Evolutionary conservation across 2,888 invertebrate genomes (phyloP).

Genomic region (Papilio elwesi): DNA sequence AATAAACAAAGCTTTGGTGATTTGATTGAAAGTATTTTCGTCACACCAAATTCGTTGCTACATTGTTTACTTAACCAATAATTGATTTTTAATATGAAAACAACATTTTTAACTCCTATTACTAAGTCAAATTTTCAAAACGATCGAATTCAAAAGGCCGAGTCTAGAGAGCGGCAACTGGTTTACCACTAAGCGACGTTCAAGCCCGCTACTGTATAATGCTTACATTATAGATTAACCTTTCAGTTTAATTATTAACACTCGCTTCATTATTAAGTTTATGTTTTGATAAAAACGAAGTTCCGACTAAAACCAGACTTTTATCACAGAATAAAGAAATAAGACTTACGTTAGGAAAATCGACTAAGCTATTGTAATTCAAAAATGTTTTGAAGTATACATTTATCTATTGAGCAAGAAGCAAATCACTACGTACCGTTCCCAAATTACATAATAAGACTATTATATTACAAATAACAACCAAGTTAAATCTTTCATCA

Average conservation of each 20-base stretch:
- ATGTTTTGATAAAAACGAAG: background rate
- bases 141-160: background rate
- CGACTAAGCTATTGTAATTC: no score
- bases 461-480: conserved; percentile 1
- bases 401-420: no score
- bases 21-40: background rate
- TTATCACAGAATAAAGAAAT: no score
- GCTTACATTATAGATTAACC: conserved; percentile 26
- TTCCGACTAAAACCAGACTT: no score
- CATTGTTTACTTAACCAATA: no score
- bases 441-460: conserved; percentile 5
- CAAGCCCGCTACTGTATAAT: conserved; percentile 11
- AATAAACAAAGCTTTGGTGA: background rate
- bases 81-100: background rate
- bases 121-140: background rate
- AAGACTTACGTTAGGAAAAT: no score
- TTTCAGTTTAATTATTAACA: conserved; percentile 15
- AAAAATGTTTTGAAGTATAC: no score
- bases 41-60: background rate
- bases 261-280: conserved; percentile 4
- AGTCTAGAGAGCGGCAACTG: background rate
- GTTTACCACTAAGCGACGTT: conserved; percentile 14
- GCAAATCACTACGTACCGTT: background rate
- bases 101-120: background rate
- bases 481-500: conserved; percentile 1